Evolutionary conservation across 2,888 invertebrate genomes (phyloP).

Genomic region (Antitype chi): DNA sequence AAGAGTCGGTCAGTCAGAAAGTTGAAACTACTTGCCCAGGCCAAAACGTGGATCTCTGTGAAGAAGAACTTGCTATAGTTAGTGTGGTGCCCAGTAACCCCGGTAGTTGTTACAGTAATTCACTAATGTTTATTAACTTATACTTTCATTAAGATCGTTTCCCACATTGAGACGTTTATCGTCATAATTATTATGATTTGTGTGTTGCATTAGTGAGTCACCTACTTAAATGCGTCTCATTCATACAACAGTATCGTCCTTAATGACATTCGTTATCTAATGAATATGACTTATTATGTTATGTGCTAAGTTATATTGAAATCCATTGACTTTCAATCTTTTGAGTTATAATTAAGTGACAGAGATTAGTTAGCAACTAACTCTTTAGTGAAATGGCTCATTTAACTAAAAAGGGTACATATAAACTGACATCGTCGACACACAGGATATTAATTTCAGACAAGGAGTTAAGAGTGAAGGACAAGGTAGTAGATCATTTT

Average conservation of each 20-base stretch:
- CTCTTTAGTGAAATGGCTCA: neutral
- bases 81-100: too few relatives aligned
- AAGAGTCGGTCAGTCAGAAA: too few relatives aligned
- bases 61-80: too few relatives aligned
- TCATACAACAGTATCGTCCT: constrained; percentile 14
- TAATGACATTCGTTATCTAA: constrained; percentile 37
- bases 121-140: neutral
- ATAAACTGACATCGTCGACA: neutral
- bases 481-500: neutral
- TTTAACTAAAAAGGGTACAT: neutral
- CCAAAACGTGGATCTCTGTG: too few relatives aligned
- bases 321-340: neutral
- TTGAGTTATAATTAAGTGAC: neutral
- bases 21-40: too few relatives aligned
- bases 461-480: neutral
- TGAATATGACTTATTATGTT: neutral
- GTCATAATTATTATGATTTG: constrained; percentile 26
- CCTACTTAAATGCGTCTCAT: constrained; percentile 19
- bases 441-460: constrained; percentile 1
- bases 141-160: neutral
- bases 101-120: neutral
- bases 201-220: constrained; percentile 30
- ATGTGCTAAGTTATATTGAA: neutral
- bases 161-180: neutral
- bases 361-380: constrained; percentile 16